Evolutionary conservation across 1,140 invertebrate genomes (phyloP).

Genomic region (Drosophila serrata): DNA sequence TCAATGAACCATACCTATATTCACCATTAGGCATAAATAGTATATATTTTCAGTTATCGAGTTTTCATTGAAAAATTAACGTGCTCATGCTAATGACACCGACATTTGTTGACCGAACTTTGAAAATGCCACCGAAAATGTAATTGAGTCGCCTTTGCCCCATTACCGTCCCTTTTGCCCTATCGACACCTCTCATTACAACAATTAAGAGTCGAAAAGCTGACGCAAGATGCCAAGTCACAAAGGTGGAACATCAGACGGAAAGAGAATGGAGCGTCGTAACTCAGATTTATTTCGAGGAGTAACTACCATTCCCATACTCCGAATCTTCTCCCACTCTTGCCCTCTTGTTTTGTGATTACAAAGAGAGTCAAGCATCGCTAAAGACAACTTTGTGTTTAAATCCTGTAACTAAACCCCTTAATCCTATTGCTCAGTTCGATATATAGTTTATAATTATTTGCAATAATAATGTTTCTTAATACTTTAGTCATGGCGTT

Average conservation of each 20-base stretch:
- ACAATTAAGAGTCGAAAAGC: slow-evolving; percentile 29
- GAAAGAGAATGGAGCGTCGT: slow-evolving; percentile 48
- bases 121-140: slow-evolving; percentile 5
- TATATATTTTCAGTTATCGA: neutral
- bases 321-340: slow-evolving; percentile 1
- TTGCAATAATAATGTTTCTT: neutral
- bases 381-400: neutral
- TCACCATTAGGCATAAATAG: slow-evolving; percentile 1
- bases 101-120: slow-evolving; percentile 9
- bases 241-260: slow-evolving; percentile 15
- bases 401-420: neutral
- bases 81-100: slow-evolving; percentile 35
- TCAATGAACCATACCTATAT: slow-evolving; percentile 19
- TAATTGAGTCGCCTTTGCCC: slow-evolving; percentile 17
- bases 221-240: slow-evolving; percentile 9
- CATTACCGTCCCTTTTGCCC: slow-evolving; percentile 1
- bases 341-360: neutral
- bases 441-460: neutral
- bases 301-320: slow-evolving; percentile 20
- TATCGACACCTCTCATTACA: slow-evolving; percentile 39
- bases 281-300: slow-evolving; percentile 39
- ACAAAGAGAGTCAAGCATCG: neutral
- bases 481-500: neutral
- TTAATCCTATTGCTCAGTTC: neutral
- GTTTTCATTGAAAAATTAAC: slow-evolving; percentile 38